Conservation (phyloP, 2,113 vertebrate genomes). For the Mungos mungo region DNA sequence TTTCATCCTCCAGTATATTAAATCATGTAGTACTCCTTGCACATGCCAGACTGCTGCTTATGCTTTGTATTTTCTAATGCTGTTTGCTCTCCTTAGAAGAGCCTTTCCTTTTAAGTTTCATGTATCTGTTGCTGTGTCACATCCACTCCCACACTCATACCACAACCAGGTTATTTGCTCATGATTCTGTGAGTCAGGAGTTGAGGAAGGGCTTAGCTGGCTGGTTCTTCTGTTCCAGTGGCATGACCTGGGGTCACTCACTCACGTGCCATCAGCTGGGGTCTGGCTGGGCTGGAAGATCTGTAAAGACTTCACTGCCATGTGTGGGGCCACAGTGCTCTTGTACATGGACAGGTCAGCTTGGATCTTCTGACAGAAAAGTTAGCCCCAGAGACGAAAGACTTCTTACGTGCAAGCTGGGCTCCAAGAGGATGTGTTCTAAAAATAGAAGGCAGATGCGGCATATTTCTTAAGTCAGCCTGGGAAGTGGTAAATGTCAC, state of each 20-base stretch:
- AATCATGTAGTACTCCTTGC: background rate
- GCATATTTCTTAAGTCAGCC: background rate
- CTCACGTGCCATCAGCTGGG: background rate
- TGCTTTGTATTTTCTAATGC: background rate
- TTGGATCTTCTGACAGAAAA: background rate
- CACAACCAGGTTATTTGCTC: background rate
- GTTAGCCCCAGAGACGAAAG: background rate
- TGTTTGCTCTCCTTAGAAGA: background rate
- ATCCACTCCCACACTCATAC: background rate
- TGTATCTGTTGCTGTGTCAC: background rate
- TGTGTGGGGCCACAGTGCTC: background rate
- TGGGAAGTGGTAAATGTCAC: background rate
- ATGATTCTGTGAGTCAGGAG: background rate
- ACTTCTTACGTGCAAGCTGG: background rate
- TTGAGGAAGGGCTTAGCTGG: background rate
- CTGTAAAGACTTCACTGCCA: background rate
- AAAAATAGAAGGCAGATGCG: background rate
- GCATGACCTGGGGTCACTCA: background rate
- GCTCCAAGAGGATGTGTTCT: background rate
- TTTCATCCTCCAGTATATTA: background rate
- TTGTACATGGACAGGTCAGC: fast-evolving
- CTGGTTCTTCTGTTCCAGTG: background rate
- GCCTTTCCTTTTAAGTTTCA: background rate
- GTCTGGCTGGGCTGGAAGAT: background rate
- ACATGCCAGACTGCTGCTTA: background rate